phyloP scores from a whole-genome alignment of 2,888 invertebrate genomes.

The Caenorhabditis angaria region DNA sequence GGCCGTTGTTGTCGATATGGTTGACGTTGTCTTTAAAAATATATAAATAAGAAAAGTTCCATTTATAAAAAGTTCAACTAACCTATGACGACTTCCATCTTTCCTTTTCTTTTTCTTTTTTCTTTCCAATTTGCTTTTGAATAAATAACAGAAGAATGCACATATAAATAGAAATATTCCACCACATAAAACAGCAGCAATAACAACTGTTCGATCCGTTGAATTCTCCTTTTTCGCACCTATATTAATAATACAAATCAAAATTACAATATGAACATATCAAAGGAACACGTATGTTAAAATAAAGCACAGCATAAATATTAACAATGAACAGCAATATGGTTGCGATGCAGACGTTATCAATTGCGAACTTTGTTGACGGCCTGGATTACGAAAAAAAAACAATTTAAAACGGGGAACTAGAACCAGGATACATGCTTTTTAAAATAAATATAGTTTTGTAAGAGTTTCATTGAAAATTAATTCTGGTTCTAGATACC shows the following conservation, averaged over 20 bases:
- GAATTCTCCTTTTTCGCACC: constrained; percentile 61
- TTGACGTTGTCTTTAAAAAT: constrained; percentile 28
- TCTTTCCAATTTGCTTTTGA: constrained; percentile 67
- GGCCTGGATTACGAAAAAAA: constrained; percentile 2
- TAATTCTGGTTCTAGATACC: background rate
- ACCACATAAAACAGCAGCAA: constrained; percentile 66
- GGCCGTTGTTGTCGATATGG: constrained; percentile 52
- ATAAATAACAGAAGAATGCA: constrained; percentile 64
- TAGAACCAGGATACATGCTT: too few species aligned
- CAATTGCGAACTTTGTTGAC: background rate
- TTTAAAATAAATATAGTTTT: too few species aligned
- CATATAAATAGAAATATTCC: constrained; percentile 67
- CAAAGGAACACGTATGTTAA: background rate
- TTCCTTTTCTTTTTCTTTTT: constrained; percentile 56
- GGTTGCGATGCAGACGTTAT: background rate
- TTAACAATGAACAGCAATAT: background rate
- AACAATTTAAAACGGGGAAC: background rate
- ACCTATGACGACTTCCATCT: constrained; percentile 31
- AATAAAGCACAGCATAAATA: background rate
- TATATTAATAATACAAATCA: constrained; percentile 13
- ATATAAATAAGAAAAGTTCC: background rate
- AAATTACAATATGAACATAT: background rate
- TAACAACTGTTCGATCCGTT: constrained; percentile 62
- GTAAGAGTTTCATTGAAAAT: background rate
- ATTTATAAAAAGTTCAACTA: background rate